Base-by-base conservation (phyloP, 2,888 invertebrate genomes). In the Andrena dorsata region DNA sequence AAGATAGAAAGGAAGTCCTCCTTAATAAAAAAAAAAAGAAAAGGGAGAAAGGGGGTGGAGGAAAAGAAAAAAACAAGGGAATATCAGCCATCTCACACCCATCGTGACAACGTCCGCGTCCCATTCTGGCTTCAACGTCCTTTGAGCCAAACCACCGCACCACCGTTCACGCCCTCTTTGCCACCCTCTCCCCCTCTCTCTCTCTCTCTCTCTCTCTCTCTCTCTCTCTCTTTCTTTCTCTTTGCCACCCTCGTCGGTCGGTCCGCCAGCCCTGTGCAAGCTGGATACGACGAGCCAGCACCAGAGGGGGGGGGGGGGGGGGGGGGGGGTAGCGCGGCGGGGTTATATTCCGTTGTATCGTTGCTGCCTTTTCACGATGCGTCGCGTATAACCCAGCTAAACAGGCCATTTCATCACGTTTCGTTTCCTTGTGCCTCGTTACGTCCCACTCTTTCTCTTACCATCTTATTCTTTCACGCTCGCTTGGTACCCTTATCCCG, bases 381-480 rank as follows among this genome's bases (percentile, higher is more conserved):
- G 60, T 76, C 82, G 77, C 85, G 76, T 83, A 84, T 72, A 83
- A 77, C 81, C 79, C 86, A 58, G 63, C 80, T 87, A 84, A 88
- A 86, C 87, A 83, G 82, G 82, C 88, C 88, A 86, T 88, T 88
- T 88, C 88, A 83, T 87, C 88, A 82, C 80, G 83, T 83, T 85
- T 85, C 76, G 65, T 77, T 86, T 79, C 76, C 73, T 66, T 81
- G 66, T 74, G 83, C 73, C 76, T 79, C 79, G 82, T 83, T 85
- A 74, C 79, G 60, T 32, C 68, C 80, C 20, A 23, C 70, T 64
- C 71, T 73, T 74, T 76, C 66, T 61, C 77, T 32, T n/a, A 23
- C 76, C 35, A 47, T 66, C 80, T 68, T 72, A 53, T 63, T 76
- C 74, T 78, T 66, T 74, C 79, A 30, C 66, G 65, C 60, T 64